Percentiles rank a stretch among this genome's conserved stretches.
Evolutionary conservation across 1,140 invertebrate genomes (phyloP).

Genomic region (Belonocnema kinseyi): DNA sequence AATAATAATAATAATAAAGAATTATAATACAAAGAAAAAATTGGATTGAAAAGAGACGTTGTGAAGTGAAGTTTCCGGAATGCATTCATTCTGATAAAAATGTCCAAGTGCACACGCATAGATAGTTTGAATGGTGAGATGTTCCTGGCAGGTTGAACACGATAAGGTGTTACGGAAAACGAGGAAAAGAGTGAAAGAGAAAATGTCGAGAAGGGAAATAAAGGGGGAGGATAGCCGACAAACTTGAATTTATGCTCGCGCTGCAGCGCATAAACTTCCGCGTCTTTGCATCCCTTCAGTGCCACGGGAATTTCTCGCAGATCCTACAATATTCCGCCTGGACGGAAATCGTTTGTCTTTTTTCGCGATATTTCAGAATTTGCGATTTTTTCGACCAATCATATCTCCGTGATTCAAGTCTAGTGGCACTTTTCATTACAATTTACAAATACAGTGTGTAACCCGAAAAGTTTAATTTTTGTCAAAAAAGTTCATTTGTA

Average conservation of each 20-base stretch:
- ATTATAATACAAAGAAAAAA: no score
- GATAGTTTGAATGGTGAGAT: not conserved
- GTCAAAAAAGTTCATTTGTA: no score
- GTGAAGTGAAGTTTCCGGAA: not conserved
- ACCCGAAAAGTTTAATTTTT: no score
- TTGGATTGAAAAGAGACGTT: no score
- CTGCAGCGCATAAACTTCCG: conserved; percentile 24
- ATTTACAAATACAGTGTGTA: no score
- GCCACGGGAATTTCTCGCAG: conserved; percentile 14
- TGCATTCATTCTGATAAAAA: conserved; percentile 18
- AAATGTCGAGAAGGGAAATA: conserved; percentile 9
- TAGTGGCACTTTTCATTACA: not conserved
- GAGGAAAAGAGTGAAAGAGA: conserved; percentile 7
- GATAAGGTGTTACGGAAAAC: conserved; percentile 17
- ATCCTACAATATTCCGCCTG: conserved; percentile 23
- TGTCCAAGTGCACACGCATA: conserved; percentile 25
- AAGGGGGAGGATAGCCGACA: conserved; percentile 12
- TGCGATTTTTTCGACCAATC: not conserved
- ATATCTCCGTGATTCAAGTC: not conserved
- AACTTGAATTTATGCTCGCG: conserved; percentile 26
- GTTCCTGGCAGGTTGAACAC: not conserved
- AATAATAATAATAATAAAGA: no score
- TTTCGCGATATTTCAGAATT: conserved; percentile 25
- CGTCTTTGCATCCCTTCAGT: conserved; percentile 26
- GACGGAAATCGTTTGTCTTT: conserved; percentile 8